Base-by-base conservation (phyloP, 2,888 invertebrate species). In the Quadroppia sp. region DNA sequence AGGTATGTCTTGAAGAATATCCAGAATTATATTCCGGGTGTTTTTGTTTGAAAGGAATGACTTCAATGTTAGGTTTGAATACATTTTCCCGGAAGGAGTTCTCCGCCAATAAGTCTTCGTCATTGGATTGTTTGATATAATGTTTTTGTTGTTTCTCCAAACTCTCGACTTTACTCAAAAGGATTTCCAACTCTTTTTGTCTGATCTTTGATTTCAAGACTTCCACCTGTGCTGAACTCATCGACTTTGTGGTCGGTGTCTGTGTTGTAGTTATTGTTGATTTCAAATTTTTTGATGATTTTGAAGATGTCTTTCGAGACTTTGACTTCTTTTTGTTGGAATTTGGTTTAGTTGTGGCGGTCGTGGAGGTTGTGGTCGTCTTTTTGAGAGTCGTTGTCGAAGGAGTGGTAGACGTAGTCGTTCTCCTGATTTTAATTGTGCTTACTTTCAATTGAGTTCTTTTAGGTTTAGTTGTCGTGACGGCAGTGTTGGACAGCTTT, bases 91-190 rank as follows among this genome's bases (percentile, higher is more conserved):
- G n/a, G 25, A 25, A 69, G 4, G 69, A 69, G 69, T 25, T 28
- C 11, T 69, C 69, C 23, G 36, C 25, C 45, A 67, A 1, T 23
- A 69, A 13, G 36, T 64, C 64, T n/a, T 32, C 2, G n/a, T 17
- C 25, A 25, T 28, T 56, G 30, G 50, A 50, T 50, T 50, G 20
- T 23, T 71, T 71, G 15, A 53, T 23, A 23, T 36, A 23, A 4
- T 23, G 23, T 30, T 40, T 40, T 61, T 72, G 45, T 72, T 74
- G 71, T 67, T 74, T 74, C 45, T 61, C 71, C 2, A 71, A 32
- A 23, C 42, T 71, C 28, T 74, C 74, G n/a, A 74, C 71, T 74
- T 74, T 74, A 7, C 71, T 32, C 40, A 74, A 45, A 4, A 74
- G 23, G 25, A 70, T 36, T 23, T 74, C 74, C 20, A 74, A 53